A percentile compares a stretch with the other conserved stretches of the same genome.
Evolutionary conservation across 2,888 invertebrate species (phyloP).

Genomic region (Prosopocoilus inquinatus): DNA sequence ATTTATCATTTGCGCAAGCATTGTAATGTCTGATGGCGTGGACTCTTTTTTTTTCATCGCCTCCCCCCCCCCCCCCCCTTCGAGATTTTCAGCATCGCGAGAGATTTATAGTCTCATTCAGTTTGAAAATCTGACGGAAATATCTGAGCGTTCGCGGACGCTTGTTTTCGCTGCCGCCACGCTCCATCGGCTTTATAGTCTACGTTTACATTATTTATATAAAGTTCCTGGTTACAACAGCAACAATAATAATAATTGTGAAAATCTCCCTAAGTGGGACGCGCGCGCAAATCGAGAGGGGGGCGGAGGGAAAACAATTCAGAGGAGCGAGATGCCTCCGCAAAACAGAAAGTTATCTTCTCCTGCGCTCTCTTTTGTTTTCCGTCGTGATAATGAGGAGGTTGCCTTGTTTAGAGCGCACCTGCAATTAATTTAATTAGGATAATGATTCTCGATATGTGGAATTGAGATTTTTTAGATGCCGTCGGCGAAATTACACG

Average conservation of each 20-base stretch:
- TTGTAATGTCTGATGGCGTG: neutral
- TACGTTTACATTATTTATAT: neutral
- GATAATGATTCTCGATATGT: neutral
- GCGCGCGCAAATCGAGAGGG: no score
- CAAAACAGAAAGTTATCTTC: no score
- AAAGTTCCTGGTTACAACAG: conserved; percentile 1
- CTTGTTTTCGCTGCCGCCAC: neutral
- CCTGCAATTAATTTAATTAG: neutral
- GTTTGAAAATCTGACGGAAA: conserved; percentile 4
- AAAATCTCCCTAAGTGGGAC: neutral
- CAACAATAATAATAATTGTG: neutral
- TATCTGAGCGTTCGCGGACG: neutral
- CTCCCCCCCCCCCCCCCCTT: no score
- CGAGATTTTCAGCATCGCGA: neutral
- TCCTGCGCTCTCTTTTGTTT: neutral
- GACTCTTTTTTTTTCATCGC: no score
- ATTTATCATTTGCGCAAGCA: neutral
- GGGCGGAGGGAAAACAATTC: no score
- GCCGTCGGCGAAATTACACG: neutral
- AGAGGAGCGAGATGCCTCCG: no score
- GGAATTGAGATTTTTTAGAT: neutral
- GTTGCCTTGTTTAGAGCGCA: neutral
- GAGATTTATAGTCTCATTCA: conserved; percentile 3
- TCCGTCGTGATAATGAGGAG: neutral
- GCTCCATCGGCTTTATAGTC: conserved; percentile 1